Conservation (phyloP, 2,888 invertebrate genomes). For the Andrena dorsata region DNA sequence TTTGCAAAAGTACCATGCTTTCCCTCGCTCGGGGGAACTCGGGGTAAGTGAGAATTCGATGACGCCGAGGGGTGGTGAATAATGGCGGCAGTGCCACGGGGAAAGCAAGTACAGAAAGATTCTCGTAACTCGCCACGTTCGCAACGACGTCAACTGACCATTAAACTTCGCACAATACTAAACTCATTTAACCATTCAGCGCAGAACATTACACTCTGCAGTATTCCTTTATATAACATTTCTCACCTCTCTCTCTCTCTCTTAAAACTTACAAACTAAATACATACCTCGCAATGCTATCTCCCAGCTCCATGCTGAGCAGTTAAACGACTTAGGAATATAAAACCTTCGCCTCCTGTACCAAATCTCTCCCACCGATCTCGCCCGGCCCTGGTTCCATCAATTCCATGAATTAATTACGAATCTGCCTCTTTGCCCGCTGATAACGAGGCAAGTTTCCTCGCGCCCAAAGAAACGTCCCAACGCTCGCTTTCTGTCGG, state of each 20-base stretch:
- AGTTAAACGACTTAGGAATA: no score
- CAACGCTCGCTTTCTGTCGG: background rate
- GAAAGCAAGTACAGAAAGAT: constrained; percentile 9
- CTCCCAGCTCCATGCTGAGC: no score
- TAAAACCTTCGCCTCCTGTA: background rate
- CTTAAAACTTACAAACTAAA: no score
- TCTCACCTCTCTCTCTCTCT: no score
- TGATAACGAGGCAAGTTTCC: background rate
- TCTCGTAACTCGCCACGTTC: background rate
- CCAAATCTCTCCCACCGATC: background rate
- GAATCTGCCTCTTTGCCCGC: background rate
- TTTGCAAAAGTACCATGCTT: background rate
- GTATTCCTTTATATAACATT: no score
- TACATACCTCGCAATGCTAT: no score
- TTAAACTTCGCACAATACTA: no score
- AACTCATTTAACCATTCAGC: no score
- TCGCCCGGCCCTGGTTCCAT: background rate
- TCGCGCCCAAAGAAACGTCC: background rate
- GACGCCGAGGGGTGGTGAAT: background rate
- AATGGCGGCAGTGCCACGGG: constrained; percentile 16
- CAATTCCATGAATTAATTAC: background rate
- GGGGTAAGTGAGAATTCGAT: constrained; percentile 14
- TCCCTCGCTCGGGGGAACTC: background rate
- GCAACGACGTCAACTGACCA: no score
- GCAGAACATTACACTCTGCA: no score